phyloP scores from a whole-genome alignment of 1,140 invertebrate species.

The Fopius arisanus region DNA sequence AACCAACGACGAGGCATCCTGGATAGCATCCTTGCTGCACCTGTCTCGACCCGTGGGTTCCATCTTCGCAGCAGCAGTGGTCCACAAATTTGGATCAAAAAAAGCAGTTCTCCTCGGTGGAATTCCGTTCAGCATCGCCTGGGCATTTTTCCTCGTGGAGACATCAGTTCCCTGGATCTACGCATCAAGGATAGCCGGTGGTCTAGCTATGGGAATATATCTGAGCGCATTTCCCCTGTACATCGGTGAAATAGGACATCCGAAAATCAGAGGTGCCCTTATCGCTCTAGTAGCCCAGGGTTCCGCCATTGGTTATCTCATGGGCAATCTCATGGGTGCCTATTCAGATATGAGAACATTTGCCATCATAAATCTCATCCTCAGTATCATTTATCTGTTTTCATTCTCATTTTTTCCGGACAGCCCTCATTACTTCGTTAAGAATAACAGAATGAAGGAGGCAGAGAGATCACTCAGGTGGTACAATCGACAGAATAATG shows the following conservation, averaged over 20 bases:
- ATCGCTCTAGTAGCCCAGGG: too few species aligned
- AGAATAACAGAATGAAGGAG: too few species aligned
- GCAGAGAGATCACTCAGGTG: too few species aligned
- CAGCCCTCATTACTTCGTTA: too few species aligned
- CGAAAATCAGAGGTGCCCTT: constrained; percentile 72
- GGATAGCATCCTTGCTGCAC: constrained; percentile 70
- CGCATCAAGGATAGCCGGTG: constrained; percentile 65
- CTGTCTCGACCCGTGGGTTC: constrained; percentile 57
- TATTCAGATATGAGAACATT: too few species aligned
- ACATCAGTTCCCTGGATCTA: constrained; percentile 65
- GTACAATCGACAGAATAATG: too few species aligned
- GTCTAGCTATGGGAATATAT: constrained; percentile 71
- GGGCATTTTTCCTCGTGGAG: constrained; percentile 69
- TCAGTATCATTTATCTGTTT: too few species aligned
- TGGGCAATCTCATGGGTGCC: too few species aligned
- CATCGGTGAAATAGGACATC: constrained; percentile 71
- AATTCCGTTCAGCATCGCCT: constrained; percentile 70
- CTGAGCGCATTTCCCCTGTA: constrained; percentile 74
- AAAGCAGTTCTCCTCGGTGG: constrained; percentile 68
- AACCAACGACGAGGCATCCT: constrained; percentile 69
- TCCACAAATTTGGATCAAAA: constrained; percentile 71
- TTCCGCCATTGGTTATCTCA: too few species aligned
- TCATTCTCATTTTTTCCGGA: too few species aligned
- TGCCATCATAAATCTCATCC: too few species aligned
- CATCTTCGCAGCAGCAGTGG: constrained; percentile 44